A percentile compares a stretch with the other conserved stretches of the same genome.
Conservation (phyloP, 2,888 invertebrate genomes). For the Baccha elongata region DNA sequence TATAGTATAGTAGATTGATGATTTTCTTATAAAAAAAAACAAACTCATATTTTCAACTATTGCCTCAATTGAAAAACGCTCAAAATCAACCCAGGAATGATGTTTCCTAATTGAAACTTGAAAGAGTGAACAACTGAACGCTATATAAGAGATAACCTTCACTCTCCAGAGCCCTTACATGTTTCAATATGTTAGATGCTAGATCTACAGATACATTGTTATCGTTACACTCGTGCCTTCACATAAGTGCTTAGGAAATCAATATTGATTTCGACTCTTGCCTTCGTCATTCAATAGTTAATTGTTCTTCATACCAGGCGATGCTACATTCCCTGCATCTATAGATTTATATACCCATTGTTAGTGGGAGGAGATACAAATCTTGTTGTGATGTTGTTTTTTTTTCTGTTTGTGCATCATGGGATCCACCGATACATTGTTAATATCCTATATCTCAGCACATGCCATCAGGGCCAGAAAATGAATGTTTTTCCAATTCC, state of each 20-base stretch:
- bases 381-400: neutral
- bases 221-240: neutral
- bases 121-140: neutral
- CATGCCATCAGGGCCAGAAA: constrained; percentile 25
- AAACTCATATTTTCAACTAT: no score
- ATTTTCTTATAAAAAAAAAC: no score
- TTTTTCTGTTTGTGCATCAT: constrained; percentile 10
- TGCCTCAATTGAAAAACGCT: no score
- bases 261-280: neutral
- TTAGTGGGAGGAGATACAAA: neutral
- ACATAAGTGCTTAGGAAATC: neutral
- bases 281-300: neutral
- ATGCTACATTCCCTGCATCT: neutral
- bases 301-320: neutral
- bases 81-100: neutral
- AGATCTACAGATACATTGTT: neutral
- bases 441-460: constrained; percentile 1
- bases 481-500: constrained; percentile 10
- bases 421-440: neutral
- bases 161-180: neutral
- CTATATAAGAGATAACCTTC: neutral
- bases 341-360: no score
- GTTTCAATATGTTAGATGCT: no score
- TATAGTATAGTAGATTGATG: no score
- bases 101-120: neutral